Conservation (phyloP, 2,888 invertebrate genomes). For the Ariolimax columbianus region DNA sequence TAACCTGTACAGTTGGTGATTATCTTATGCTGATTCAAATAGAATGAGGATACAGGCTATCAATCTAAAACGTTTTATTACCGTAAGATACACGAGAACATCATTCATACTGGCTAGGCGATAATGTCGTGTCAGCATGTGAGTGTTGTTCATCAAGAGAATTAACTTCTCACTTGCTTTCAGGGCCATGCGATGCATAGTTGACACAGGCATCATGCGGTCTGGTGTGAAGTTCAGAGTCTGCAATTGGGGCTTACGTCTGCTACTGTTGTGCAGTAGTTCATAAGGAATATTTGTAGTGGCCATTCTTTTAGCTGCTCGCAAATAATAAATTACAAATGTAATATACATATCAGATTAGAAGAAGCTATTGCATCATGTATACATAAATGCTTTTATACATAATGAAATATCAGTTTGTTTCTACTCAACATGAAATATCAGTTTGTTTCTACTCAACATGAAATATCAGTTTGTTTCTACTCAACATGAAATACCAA, state of each 20-base stretch:
- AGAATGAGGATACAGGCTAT: not conserved
- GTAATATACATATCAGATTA: not conserved
- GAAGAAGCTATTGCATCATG: not conserved
- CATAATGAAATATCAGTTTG: too few species aligned
- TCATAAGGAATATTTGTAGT: conserved; percentile 47
- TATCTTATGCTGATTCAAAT: too few species aligned
- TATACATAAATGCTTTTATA: too few species aligned
- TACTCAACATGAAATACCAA: too few species aligned
- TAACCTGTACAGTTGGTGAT: too few species aligned
- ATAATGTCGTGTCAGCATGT: conserved; percentile 62
- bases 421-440: too few species aligned
- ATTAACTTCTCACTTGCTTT: conserved; percentile 69
- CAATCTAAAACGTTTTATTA: not conserved
- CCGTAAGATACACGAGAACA: conserved; percentile 62
- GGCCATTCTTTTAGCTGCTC: conserved; percentile 6
- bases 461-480: too few species aligned
- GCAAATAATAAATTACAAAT: not conserved
- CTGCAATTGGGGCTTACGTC: conserved; percentile 20
- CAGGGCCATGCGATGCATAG: conserved; percentile 59
- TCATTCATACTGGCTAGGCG: conserved; percentile 65
- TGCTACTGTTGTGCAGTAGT: conserved; percentile 46
- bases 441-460: too few species aligned
- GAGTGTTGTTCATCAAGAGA: conserved; percentile 71
- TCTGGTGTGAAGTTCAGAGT: conserved; percentile 51
- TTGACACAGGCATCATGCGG: conserved; percentile 64